Conservation (phyloP, 2,113 vertebrate genomes). For the Aplodontia rufa region DNA sequence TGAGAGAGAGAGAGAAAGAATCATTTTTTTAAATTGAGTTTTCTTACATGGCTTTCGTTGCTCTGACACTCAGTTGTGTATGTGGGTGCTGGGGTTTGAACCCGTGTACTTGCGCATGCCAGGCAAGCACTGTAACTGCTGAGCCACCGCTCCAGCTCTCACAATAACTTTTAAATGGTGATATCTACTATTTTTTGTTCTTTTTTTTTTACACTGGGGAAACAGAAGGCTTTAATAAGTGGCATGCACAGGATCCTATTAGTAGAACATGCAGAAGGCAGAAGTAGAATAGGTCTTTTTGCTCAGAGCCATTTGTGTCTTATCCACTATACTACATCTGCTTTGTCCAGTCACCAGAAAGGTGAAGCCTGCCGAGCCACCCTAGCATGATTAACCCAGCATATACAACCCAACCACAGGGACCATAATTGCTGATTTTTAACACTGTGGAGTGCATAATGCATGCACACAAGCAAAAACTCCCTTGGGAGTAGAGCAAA, state of each 20-base stretch:
- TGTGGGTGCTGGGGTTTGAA: no score
- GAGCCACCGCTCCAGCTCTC: no score
- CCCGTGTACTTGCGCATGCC: no score
- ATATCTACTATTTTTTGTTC: not conserved
- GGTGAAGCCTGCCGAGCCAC: not conserved
- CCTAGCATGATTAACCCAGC: not conserved
- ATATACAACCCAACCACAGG: not conserved
- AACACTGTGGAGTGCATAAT: not conserved
- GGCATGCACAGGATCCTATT: no score
- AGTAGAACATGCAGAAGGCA: not conserved
- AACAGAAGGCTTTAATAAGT: not conserved
- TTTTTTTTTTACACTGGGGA: not conserved
- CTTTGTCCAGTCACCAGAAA: not conserved
- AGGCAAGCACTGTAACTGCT: no score
- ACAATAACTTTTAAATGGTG: no score
- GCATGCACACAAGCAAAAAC: not conserved
- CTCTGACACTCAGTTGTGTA: no score
- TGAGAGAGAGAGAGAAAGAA: no score
- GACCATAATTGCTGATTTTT: not conserved
- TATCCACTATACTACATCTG: not conserved
- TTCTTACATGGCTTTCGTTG: no score
- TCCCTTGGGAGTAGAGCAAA: slow-evolving; percentile 25
- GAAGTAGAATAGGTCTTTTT: not conserved
- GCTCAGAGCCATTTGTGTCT: not conserved
- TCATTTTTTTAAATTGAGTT: no score